Base-by-base conservation (phyloP, 2,113 vertebrate species). In the Pachycephala philippinensis region DNA sequence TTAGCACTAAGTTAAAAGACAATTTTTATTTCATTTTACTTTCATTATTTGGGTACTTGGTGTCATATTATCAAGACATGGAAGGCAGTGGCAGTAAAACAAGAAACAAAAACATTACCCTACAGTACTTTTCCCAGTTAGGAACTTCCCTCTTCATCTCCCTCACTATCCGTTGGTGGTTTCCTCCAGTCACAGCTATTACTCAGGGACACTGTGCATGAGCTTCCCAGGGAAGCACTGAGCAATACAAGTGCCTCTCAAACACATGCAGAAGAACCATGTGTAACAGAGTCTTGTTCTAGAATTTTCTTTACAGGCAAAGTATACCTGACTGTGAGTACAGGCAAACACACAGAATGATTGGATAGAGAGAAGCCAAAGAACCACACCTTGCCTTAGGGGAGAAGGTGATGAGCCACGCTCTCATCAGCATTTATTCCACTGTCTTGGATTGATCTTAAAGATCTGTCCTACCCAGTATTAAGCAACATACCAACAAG, bases 381-480 rank as follows among this genome's bases (percentile, higher is more conserved):
- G 59, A 95, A 64, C 83, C 89, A 93, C 90, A 66, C 96, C 94
- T 64, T 66, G 54, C 71, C 92, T 65, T 69, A 42, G 12, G 57
- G 90, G 45, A 83, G 40, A 90, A 83, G 1, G 19, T 3, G 57
- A 87, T 80, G 88, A 94, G 75, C 82, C 69, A 87, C 52, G 35
- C 35, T 63, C 39, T 30, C 0, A 3, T 63, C 59, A 90, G 80
- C 72, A 56, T 84, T 84, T 84, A 81, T 77, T 90, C 35, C 31
- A 31, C 17, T 42, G 21, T 24, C 44, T 59, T 44, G 16, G 19
- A 45, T 52, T 80, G 10, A 28, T 15, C 47, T 49, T 49, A 61
- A 93, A 89, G 39, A 50, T 20, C 47, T 59, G 47, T 81, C 72
- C 56, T 54, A 61, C 16, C 17, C 50, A 44, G 24, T 44, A 72